phyloP scores from a whole-genome alignment of 92 coral and sea anemone species.

The Umimayanthus chanpuru region DNA sequence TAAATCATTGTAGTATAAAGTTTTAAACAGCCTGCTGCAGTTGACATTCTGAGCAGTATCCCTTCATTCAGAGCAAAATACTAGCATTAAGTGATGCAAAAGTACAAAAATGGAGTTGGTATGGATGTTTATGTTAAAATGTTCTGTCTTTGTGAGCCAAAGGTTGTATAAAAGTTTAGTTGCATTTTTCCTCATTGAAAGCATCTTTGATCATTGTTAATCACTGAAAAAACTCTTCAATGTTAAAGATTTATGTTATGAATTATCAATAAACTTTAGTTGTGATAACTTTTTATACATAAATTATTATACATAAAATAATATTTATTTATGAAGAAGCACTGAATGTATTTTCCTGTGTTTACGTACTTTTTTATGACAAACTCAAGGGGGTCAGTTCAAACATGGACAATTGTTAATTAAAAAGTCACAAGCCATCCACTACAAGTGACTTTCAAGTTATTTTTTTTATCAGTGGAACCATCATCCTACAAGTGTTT shows the following conservation, averaged over 20 bases:
- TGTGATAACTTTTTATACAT: slow-evolving; percentile 1
- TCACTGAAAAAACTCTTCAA: slow-evolving; percentile 12
- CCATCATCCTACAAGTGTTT: slow-evolving; percentile 3
- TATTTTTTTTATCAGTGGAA: slow-evolving; percentile 6
- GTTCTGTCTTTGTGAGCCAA: slow-evolving; percentile 4
- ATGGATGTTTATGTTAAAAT: slow-evolving; percentile 11
- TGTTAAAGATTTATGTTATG: slow-evolving; percentile 11
- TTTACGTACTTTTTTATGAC: slow-evolving; percentile 9
- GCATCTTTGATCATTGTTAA: slow-evolving; percentile 12
- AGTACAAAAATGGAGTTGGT: neutral
- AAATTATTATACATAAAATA: slow-evolving; percentile 5
- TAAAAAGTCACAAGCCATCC: slow-evolving; percentile 12
- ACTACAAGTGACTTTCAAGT: slow-evolving; percentile 14
- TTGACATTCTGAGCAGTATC: slow-evolving; percentile 8
- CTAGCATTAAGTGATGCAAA: slow-evolving; percentile 12
- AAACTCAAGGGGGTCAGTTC: slow-evolving; percentile 17
- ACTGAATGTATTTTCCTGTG: slow-evolving; percentile 11
- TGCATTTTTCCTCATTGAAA: slow-evolving; percentile 12
- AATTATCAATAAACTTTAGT: slow-evolving; percentile 11
- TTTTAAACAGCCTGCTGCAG: slow-evolving; percentile 8
- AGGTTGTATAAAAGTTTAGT: slow-evolving; percentile 12
- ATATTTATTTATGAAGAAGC: slow-evolving; percentile 8
- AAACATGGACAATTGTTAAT: slow-evolving; percentile 12
- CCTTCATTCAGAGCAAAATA: slow-evolving; percentile 13
- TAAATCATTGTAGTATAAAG: slow-evolving; percentile 11